These are phyloP conservation scores for Halotydeus destructor DNA, from an alignment of 1,140 invertebrate species.

Conservation along the genomic window DNA sequence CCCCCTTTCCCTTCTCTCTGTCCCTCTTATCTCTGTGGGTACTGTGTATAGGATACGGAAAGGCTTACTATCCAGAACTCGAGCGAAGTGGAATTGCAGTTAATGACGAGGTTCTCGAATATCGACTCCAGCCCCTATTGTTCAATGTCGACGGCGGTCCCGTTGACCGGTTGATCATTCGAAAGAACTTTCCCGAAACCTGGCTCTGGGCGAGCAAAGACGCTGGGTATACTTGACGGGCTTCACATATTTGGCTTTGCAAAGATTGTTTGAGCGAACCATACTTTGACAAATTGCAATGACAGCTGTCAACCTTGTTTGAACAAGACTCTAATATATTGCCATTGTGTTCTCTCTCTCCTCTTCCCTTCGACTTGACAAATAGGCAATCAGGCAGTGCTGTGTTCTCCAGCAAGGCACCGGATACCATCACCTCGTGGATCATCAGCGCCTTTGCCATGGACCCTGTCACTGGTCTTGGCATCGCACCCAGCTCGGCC, in stretches of 20 bases:
- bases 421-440: slow-evolving; percentile 81
- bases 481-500: slow-evolving; percentile 34
- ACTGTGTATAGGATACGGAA: no score
- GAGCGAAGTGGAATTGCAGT: background rate
- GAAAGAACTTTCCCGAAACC: slow-evolving; percentile 27
- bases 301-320: no score
- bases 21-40: no score
- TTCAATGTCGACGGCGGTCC: background rate
- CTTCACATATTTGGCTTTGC: no score
- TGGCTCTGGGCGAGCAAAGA: slow-evolving; percentile 25
- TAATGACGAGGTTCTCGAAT: slow-evolving; percentile 1
- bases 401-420: slow-evolving; percentile 36
- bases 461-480: slow-evolving; percentile 57
- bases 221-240: slow-evolving; percentile 21
- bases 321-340: no score
- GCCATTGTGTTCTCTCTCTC: no score
- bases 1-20: no score
- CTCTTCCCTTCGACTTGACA: background rate
- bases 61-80: no score
- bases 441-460: slow-evolving; percentile 76
- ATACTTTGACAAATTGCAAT: no score
- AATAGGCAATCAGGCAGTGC: slow-evolving; percentile 24
- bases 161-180: slow-evolving; percentile 2
- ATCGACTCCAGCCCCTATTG: background rate
- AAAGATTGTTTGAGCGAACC: no score